A percentile compares a stretch with the other conserved stretches of the same genome.
phyloP scores from a whole-genome alignment of 2,797 vertebrate species.

The Pogonophryne albipinna region DNA sequence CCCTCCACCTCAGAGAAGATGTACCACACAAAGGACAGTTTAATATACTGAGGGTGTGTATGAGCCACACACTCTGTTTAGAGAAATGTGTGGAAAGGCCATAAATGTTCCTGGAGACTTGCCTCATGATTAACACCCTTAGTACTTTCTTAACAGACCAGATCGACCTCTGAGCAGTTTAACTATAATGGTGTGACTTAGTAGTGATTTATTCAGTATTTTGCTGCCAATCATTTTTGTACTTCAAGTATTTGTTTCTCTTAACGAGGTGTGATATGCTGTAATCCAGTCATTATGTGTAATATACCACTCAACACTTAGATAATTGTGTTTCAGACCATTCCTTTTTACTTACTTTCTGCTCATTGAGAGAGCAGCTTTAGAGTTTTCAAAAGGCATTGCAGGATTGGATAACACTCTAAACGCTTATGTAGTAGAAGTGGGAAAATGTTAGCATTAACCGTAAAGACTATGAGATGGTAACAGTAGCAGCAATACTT shows the following conservation, averaged over 20 bases:
- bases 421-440: slow-evolving; percentile 10
- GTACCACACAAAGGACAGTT: neutral
- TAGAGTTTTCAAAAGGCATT: slow-evolving; percentile 21
- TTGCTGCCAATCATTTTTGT: slow-evolving; percentile 4
- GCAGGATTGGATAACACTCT: slow-evolving; percentile 19
- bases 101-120: slow-evolving; percentile 31
- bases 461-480: neutral
- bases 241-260: slow-evolving; percentile 11
- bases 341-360: slow-evolving; percentile 9
- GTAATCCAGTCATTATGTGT: slow-evolving; percentile 29
- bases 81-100: slow-evolving; percentile 16
- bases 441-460: slow-evolving; percentile 18
- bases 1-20: neutral
- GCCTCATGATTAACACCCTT: slow-evolving; percentile 34
- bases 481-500: slow-evolving; percentile 18
- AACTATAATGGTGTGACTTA: slow-evolving; percentile 39
- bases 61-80: neutral
- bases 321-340: slow-evolving; percentile 20
- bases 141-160: slow-evolving; percentile 39
- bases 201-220: slow-evolving; percentile 13
- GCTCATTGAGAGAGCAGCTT: slow-evolving; percentile 10
- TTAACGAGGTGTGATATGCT: neutral
- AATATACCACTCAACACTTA: slow-evolving; percentile 25
- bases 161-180: slow-evolving; percentile 29
- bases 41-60: slow-evolving; percentile 16